A percentile compares a stretch with the other conserved stretches of the same genome.
These are phyloP conservation scores for Gymnoscopelus braueri DNA, from an alignment of 2,797 vertebrate species.

Conservation along the genomic window DNA sequence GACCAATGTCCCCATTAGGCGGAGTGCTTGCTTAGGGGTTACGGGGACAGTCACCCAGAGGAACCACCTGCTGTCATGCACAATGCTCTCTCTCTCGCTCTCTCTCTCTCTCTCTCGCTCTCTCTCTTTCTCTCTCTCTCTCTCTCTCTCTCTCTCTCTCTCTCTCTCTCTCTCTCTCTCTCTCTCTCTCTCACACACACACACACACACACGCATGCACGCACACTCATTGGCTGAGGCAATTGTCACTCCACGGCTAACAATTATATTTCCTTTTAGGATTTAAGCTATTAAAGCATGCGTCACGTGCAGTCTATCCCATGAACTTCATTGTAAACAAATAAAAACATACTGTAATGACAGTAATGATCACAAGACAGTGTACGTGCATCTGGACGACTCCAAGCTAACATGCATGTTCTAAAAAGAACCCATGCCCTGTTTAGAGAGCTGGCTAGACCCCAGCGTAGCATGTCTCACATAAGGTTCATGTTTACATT, in stretches of 20 bases:
- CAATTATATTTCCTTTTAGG: too few species aligned
- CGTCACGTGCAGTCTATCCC: neutral
- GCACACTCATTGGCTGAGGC: too few species aligned
- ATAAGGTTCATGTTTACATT: neutral
- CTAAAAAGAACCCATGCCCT: slow-evolving; percentile 1
- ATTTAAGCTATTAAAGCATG: too few species aligned
- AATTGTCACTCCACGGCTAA: too few species aligned
- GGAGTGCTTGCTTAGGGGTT: slow-evolving; percentile 15
- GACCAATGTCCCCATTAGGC: neutral
- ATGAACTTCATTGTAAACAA: neutral
- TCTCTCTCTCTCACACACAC: too few species aligned
- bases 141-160: too few species aligned
- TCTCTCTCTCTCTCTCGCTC: too few species aligned
- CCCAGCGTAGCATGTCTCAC: neutral
- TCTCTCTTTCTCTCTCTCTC: too few species aligned
- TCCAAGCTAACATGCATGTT: neutral
- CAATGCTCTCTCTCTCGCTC: neutral
- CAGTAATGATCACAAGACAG: slow-evolving; percentile 35
- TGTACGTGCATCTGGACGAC: neutral
- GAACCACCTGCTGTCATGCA: slow-evolving; percentile 50
- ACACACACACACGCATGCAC: too few species aligned
- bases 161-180: too few species aligned
- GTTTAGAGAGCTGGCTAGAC: neutral
- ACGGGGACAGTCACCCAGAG: slow-evolving; percentile 12
- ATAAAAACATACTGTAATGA: neutral